Conservation (phyloP, 2,888 invertebrate species). For the Zelleria hepariella region DNA sequence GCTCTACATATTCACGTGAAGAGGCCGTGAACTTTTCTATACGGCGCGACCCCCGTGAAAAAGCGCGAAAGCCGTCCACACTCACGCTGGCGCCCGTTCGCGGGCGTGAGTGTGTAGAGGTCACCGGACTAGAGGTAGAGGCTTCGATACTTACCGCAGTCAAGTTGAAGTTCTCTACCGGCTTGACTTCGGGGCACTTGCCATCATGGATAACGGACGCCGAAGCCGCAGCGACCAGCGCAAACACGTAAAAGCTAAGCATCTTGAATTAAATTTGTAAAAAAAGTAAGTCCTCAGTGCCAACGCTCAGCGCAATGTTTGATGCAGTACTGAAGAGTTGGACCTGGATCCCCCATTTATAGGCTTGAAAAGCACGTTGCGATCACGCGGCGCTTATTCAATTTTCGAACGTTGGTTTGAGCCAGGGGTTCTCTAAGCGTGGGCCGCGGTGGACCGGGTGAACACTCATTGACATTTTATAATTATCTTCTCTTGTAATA, state of each 20-base stretch:
- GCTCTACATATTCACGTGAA: too few species aligned
- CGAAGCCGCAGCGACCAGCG: constrained; percentile 34
- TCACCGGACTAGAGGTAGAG: too few species aligned
- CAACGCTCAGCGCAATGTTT: neutral
- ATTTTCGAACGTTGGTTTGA: constrained; percentile 29
- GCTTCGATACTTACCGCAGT: constrained; percentile 32
- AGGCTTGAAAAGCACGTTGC: constrained; percentile 23
- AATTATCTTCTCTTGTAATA: too few species aligned
- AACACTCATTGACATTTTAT: too few species aligned
- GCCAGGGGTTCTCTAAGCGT: too few species aligned
- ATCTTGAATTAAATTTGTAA: constrained; percentile 21
- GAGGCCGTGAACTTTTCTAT: too few species aligned
- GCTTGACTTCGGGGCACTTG: constrained; percentile 41
- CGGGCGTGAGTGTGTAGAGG: too few species aligned
- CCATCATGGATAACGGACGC: constrained; percentile 41
- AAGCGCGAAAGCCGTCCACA: too few species aligned
- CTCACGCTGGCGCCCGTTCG: too few species aligned
- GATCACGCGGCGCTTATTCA: constrained; percentile 40
- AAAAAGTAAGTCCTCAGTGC: constrained; percentile 18
- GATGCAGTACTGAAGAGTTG: constrained; percentile 10
- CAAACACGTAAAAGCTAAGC: constrained; percentile 32
- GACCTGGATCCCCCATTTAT: constrained; percentile 34
- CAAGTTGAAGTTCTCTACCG: constrained; percentile 45
- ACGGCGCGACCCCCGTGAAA: too few species aligned
- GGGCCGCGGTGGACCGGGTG: too few species aligned